Conservation (phyloP, 92 coral and sea anemone genomes). For the Micromussa lordhowensis region DNA sequence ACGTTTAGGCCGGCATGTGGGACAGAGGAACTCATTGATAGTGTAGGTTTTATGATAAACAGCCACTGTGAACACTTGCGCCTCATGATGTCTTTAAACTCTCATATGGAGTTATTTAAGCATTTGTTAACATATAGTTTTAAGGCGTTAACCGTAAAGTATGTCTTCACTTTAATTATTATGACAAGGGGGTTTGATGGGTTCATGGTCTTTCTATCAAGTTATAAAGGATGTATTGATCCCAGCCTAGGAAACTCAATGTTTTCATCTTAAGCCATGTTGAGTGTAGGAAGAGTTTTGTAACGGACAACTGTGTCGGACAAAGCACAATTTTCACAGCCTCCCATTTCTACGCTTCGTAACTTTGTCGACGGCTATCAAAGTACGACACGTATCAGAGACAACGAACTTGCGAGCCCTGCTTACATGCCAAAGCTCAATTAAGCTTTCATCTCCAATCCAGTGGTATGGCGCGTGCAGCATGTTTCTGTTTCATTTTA, state of each 20-base stretch:
- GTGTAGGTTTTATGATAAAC: background rate
- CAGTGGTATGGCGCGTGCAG: background rate
- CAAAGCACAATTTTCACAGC: background rate
- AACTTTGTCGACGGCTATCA: background rate
- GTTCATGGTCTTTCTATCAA: background rate
- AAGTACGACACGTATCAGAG: background rate
- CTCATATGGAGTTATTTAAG: constrained; percentile 16
- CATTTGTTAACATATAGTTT: background rate
- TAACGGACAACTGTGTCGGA: background rate
- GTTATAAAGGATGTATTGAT: background rate
- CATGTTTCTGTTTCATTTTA: background rate
- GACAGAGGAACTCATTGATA: background rate
- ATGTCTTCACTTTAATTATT: constrained; percentile 10
- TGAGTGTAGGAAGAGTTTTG: background rate
- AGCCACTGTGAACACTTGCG: background rate
- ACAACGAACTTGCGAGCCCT: background rate
- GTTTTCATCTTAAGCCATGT: background rate
- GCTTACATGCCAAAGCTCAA: background rate
- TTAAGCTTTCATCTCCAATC: constrained; percentile 3
- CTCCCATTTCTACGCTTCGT: background rate
- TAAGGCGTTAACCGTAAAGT: constrained; percentile 4
- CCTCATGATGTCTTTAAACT: background rate
- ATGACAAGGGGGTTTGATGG: background rate
- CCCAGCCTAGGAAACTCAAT: background rate
- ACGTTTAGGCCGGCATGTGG: background rate